phyloP scores from a whole-genome alignment of 1,140 invertebrate species.

The Bombus impatiens region DNA sequence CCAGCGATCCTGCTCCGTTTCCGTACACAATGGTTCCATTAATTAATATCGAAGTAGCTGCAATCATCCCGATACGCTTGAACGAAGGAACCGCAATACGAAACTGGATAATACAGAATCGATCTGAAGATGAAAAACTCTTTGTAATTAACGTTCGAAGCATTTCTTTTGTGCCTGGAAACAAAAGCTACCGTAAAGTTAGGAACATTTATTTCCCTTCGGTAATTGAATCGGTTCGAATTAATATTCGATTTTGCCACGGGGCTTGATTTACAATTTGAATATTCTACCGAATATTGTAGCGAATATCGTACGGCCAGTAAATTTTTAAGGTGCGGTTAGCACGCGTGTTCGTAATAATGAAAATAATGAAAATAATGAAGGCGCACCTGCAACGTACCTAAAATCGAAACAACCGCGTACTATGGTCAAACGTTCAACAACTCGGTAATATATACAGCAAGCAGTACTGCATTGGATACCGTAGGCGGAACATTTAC shows the following conservation, averaged over 20 bases:
- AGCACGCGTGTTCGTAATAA: slow-evolving; percentile 61
- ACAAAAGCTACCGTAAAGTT: slow-evolving; percentile 15
- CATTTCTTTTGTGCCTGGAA: slow-evolving; percentile 29
- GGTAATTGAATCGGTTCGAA: slow-evolving; percentile 44
- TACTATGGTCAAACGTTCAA: slow-evolving; percentile 58
- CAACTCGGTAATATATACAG: slow-evolving; percentile 64
- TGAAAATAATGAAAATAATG: slow-evolving; percentile 69
- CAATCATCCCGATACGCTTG: slow-evolving; percentile 59
- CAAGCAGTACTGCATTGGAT: neutral
- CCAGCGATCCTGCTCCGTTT: neutral
- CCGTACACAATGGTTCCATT: slow-evolving; percentile 50
- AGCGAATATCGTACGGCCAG: slow-evolving; percentile 62
- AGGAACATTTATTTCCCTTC: slow-evolving; percentile 45
- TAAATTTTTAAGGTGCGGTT: slow-evolving; percentile 67
- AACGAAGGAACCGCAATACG: slow-evolving; percentile 51
- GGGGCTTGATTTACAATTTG: slow-evolving; percentile 67
- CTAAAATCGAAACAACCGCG: slow-evolving; percentile 55
- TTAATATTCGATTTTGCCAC: slow-evolving; percentile 62
- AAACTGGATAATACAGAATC: slow-evolving; percentile 63
- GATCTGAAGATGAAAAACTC: slow-evolving; percentile 69
- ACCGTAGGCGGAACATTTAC: slow-evolving; percentile 61
- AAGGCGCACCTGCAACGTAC: slow-evolving; percentile 59
- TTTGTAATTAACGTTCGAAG: slow-evolving; percentile 67
- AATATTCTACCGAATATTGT: slow-evolving; percentile 68
- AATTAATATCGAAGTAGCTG: slow-evolving; percentile 67